These are phyloP conservation scores for rat (Rattus norvegicus) DNA, from an alignment of 2,113 vertebrate genomes.

Conservation along the genomic window DNA sequence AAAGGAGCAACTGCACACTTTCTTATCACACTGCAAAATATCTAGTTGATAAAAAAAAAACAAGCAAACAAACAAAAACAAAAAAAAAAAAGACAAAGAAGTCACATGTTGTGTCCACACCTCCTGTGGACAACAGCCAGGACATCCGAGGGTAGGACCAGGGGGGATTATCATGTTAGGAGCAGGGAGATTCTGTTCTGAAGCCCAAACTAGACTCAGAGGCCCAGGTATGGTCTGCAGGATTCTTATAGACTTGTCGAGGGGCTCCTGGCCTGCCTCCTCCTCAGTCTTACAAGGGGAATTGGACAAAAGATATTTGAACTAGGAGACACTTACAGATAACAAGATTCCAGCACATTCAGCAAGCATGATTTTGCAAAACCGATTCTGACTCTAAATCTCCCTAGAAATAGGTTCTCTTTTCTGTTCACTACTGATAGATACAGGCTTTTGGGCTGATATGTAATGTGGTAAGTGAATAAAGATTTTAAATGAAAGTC, in stretches of 20 bases:
- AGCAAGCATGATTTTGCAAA: neutral
- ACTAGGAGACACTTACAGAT: neutral
- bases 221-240: accelerated
- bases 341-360: neutral
- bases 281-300: neutral
- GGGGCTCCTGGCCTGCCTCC: neutral
- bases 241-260: neutral
- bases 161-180: too few relatives aligned
- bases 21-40: neutral
- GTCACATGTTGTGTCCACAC: neutral
- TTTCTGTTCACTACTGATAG: neutral
- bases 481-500: neutral
- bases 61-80: neutral
- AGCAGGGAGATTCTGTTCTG: neutral
- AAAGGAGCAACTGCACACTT: neutral
- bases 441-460: neutral
- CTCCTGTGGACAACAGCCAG: neutral
- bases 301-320: neutral
- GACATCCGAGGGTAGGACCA: neutral
- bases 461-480: too few relatives aligned
- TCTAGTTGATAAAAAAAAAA: neutral
- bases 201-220: neutral
- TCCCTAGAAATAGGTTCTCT: neutral
- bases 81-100: neutral
- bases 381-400: neutral